Evolutionary conservation across 2,888 invertebrate genomes (phyloP).

Genomic region (Aproaerema taeniolella): DNA sequence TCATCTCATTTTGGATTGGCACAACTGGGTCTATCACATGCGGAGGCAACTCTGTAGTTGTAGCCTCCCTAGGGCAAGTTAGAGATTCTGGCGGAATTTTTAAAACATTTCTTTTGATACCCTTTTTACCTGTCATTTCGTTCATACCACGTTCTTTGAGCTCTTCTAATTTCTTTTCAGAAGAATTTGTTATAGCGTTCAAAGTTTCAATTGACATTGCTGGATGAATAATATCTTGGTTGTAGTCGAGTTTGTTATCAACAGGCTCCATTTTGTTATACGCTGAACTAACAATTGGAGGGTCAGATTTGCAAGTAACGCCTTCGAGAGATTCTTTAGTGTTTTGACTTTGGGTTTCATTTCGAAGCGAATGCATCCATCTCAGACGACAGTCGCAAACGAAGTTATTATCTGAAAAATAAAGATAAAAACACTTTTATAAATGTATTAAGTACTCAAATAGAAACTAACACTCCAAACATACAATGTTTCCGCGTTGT

Average conservation of each 20-base stretch:
- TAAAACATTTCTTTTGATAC: constrained; percentile 54
- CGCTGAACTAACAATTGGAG: constrained; percentile 63
- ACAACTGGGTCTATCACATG: constrained; percentile 57
- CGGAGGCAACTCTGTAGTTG: constrained; percentile 53
- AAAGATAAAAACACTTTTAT: constrained; percentile 55
- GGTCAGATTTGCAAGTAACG: constrained; percentile 83
- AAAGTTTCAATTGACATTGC: constrained; percentile 54
- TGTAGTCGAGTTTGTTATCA: constrained; percentile 50
- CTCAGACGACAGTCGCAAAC: constrained; percentile 89
- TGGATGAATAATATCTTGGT: constrained; percentile 53
- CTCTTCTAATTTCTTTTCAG: constrained; percentile 44
- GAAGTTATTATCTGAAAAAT: constrained; percentile 85
- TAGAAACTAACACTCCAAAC: too few relatives aligned
- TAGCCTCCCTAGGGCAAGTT: constrained; percentile 58
- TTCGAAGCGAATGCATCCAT: constrained; percentile 86
- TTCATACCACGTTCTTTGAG: constrained; percentile 37
- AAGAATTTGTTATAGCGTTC: constrained; percentile 50
- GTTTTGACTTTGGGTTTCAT: constrained; percentile 84
- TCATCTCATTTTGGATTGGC: constrained; percentile 70
- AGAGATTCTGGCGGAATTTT: constrained; percentile 61
- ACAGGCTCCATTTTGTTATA: constrained; percentile 60
- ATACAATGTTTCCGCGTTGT: too few relatives aligned
- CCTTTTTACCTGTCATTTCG: constrained; percentile 42
- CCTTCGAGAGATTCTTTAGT: constrained; percentile 83
- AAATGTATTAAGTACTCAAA: too few relatives aligned